Base-by-base conservation (phyloP, 2,113 vertebrate species). In the Lynx canadensis region DNA sequence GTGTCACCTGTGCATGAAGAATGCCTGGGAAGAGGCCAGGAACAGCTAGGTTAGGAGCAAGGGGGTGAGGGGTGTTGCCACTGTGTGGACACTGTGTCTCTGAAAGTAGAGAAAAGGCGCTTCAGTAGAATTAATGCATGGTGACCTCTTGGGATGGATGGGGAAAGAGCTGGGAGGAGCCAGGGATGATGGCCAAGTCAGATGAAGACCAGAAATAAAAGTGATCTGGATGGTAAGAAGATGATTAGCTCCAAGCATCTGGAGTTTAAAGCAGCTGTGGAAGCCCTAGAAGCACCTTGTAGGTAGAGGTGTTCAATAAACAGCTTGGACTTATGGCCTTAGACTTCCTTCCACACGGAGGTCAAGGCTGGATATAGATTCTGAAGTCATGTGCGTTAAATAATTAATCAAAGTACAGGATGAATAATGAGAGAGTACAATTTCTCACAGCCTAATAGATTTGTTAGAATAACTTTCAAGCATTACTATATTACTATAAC, bases 401-500 rank as follows among this genome's bases (percentile, higher is more conserved):
- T 94, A 95, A 96, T 65, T 83, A 73, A 89, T 93, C 55, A 55
- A 68, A 29, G 27, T 90, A n/a, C n/a, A 25, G 21, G 63, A 5
- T 41, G 31, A 91, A 60, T 73, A 89, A 86, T 31, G n/a, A 92
- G 68, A 87, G 23, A 65, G 55, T 36, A 71, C 79, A 79, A 9
- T 88, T 90, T 94, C 29, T 80, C 71, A 65, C 71, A 94, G 15
- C 88, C 69, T 69, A 82, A 82, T 91, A 66, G 57, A 52, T 94
- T 94, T 19, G 1, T 89, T 90, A 76, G 60, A 80, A 69, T 88
- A 55, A n/a, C 84, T 97, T 94, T 96, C 31, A 96, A 92, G 71
- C 96, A 95, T 96, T 87, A 89, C 87, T 25, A 16, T 73, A 95
- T 96, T 87, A 89, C 87, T 25, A 16, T 73, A 45, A 68, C 93